Conservation (phyloP, 1,140 invertebrate species). For the Papilio xuthus region DNA sequence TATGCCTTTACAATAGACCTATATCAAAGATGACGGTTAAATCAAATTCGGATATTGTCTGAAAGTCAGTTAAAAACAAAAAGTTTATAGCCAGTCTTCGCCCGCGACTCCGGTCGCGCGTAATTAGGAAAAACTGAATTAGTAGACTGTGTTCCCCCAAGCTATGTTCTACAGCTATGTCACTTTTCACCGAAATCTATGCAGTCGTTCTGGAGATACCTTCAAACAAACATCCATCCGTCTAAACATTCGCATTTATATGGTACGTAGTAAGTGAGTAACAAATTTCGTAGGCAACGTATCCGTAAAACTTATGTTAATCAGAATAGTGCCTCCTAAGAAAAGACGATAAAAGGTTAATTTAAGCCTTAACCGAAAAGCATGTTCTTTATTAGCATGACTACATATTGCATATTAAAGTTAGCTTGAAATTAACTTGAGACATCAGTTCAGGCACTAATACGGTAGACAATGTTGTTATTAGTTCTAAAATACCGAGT, state of each 20-base stretch:
- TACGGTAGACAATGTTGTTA: neutral
- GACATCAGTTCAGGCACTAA: neutral
- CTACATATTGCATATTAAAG: neutral
- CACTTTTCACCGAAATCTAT: no score
- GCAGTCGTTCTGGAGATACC: no score
- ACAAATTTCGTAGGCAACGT: no score
- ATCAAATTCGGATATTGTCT: neutral
- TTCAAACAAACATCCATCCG: no score
- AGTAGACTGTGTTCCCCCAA: no score
- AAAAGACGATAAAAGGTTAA: neutral
- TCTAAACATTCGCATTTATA: no score
- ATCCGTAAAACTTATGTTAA: no score
- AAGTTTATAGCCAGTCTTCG: neutral
- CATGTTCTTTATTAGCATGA: neutral
- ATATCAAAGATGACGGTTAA: neutral
- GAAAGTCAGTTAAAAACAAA: neutral
- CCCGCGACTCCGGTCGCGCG: no score
- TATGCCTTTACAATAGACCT: neutral
- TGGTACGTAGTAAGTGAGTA: no score
- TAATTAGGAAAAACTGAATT: no score
- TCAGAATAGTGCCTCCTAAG: neutral
- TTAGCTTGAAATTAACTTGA: neutral
- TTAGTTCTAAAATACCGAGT: neutral
- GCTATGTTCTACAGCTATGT: no score
- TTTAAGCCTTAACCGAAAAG: neutral